Evolutionary conservation across 2,797 vertebrate species (phyloP).

Genomic region (Sylvia borin): DNA sequence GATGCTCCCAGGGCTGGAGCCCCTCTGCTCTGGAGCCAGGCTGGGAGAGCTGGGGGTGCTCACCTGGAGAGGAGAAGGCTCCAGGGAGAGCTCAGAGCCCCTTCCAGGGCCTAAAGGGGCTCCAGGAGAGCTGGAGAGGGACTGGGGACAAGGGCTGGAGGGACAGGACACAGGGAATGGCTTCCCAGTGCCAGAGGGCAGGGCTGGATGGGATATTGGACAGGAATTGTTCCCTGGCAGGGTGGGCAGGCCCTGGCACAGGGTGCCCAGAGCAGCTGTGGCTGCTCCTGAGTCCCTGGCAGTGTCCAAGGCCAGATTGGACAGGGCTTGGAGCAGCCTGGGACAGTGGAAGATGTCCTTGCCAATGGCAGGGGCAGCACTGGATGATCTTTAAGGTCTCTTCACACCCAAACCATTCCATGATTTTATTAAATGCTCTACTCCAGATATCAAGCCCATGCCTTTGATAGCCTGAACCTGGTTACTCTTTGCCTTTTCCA

Average conservation of each 20-base stretch:
- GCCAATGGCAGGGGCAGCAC: fast-evolving
- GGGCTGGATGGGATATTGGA: neutral
- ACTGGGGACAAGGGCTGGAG: neutral
- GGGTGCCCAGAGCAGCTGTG: neutral
- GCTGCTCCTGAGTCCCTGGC: neutral
- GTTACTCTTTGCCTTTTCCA: neutral
- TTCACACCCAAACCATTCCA: neutral
- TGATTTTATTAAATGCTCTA: neutral
- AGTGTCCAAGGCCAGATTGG: neutral
- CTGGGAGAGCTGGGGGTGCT: neutral
- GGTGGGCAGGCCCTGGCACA: neutral
- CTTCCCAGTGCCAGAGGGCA: neutral
- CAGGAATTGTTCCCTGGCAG: neutral
- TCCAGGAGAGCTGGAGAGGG: neutral
- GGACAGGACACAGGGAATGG: neutral
- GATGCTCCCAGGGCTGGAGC: neutral
- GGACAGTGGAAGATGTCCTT: fast-evolving
- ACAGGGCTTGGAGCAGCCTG: neutral
- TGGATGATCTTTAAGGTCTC: neutral
- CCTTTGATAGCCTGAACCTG: neutral
- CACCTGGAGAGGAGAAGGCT: neutral
- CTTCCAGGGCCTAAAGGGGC: neutral
- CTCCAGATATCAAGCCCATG: fast-evolving
- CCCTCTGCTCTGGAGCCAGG: neutral
- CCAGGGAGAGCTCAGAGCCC: neutral